Conservation (phyloP, 2,888 invertebrate genomes). For the Bhutanitis thaidina region DNA sequence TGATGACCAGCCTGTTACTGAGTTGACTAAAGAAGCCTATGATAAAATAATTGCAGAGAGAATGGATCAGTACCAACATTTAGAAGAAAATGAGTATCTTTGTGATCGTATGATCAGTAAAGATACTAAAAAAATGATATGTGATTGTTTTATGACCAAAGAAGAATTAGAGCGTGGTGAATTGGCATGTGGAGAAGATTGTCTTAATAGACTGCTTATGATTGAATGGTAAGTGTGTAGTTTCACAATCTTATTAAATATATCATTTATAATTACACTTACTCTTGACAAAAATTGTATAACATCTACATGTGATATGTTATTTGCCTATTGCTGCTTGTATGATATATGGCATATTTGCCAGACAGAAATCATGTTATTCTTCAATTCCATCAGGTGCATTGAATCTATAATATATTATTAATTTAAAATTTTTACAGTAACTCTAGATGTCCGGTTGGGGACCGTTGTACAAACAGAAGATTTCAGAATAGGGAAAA, state of each 20-base stretch:
- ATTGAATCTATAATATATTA: not conserved
- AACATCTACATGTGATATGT: no score
- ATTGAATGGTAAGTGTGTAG: conserved; percentile 91
- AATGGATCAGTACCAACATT: conserved; percentile 87
- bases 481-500: conserved; percentile 94
- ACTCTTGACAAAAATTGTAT: no score
- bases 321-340: no score
- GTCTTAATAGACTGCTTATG: conserved; percentile 97
- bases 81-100: conserved; percentile 92
- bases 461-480: conserved; percentile 95
- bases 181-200: conserved; percentile 96
- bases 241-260: conserved; percentile 1
- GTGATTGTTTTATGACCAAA: conserved; percentile 95
- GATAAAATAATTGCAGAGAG: conserved; percentile 74
- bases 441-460: conserved; percentile 93
- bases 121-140: conserved; percentile 95
- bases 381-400: no score
- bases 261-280: no score
- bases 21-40: conserved; percentile 61
- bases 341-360: no score
- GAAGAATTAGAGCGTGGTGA: conserved; percentile 93
- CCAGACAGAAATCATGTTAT: no score
- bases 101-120: conserved; percentile 92
- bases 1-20: conserved; percentile 35
- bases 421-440: conserved; percentile 75